A percentile compares a stretch with the other conserved stretches of the same genome.
These are phyloP conservation scores for Apomyelois bistriatella DNA, from an alignment of 2,888 invertebrate species.

Conservation along the genomic window DNA sequence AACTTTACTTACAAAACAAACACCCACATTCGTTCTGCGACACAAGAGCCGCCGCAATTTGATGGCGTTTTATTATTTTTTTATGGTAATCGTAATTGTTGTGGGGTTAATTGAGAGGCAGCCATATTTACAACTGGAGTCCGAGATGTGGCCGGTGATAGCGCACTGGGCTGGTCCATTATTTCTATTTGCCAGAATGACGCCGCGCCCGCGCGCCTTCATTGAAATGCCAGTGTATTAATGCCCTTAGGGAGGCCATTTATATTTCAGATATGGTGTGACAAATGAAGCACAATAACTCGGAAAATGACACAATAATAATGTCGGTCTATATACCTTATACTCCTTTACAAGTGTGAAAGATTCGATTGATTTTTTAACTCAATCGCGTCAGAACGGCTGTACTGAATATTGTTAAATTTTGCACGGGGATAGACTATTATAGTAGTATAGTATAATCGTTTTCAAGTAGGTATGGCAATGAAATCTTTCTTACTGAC, in stretches of 20 bases:
- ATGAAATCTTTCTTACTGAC: too few relatives aligned
- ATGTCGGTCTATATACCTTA: not conserved
- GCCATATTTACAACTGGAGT: constrained; percentile 56
- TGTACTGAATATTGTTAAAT: too few relatives aligned
- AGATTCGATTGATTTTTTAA: too few relatives aligned
- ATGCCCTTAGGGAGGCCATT: constrained; percentile 2
- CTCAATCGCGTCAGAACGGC: too few relatives aligned
- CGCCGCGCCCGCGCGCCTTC: constrained; percentile 25
- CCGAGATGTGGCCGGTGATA: constrained; percentile 54
- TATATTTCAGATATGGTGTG: constrained; percentile 5
- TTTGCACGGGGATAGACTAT: too few relatives aligned
- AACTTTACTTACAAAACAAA: constrained; percentile 7
- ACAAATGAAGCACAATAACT: not conserved
- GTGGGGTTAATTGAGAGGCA: constrained; percentile 64
- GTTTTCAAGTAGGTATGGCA: too few relatives aligned
- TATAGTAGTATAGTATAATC: too few relatives aligned
- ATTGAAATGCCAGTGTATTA: not conserved
- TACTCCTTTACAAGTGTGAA: too few relatives aligned
- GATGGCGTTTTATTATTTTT: constrained; percentile 66
- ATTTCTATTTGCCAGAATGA: constrained; percentile 58
- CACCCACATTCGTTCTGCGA: constrained; percentile 9
- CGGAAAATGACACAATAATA: constrained; percentile 22
- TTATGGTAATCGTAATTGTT: constrained; percentile 72
- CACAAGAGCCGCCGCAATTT: constrained; percentile 45
- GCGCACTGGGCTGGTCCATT: constrained; percentile 44